These are phyloP conservation scores for Pachyuromys duprasi DNA, from an alignment of 2,797 vertebrate genomes.

Conservation along the genomic window DNA sequence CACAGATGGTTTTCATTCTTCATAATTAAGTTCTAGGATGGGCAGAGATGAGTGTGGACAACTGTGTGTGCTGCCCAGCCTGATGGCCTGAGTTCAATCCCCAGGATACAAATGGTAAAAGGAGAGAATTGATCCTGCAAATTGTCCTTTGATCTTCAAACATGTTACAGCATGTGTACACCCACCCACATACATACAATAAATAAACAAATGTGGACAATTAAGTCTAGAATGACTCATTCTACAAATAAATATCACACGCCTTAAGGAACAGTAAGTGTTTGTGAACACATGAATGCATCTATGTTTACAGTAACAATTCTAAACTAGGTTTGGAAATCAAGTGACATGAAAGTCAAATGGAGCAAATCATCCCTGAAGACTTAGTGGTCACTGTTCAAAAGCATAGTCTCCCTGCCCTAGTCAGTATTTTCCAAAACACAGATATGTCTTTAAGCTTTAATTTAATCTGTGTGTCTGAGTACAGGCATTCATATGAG, in stretches of 20 bases:
- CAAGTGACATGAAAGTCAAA: constrained; percentile 14
- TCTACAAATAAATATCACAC: constrained; percentile 38
- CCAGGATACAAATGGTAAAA: not conserved
- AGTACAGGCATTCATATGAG: not conserved
- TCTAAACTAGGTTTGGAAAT: constrained; percentile 27
- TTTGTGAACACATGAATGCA: not conserved
- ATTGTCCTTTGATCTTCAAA: not conserved
- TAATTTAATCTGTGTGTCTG: not conserved
- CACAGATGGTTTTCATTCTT: constrained; percentile 14
- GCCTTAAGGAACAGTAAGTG: constrained; percentile 39
- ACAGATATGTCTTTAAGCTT: not conserved
- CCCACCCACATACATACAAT: not conserved
- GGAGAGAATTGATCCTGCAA: not conserved
- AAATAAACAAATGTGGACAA: not conserved
- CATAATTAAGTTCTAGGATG: not conserved
- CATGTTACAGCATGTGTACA: not conserved
- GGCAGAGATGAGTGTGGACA: no score
- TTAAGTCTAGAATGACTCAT: not conserved
- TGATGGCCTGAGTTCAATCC: not conserved
- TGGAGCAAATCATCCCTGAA: not conserved
- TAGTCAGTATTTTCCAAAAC: not conserved
- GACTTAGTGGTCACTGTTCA: not conserved
- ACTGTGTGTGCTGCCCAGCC: not conserved
- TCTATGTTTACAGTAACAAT: not conserved
- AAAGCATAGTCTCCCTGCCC: not conserved